phyloP scores from a whole-genome alignment of 2,888 invertebrate species.

The Agrenia bidenticulata region DNA sequence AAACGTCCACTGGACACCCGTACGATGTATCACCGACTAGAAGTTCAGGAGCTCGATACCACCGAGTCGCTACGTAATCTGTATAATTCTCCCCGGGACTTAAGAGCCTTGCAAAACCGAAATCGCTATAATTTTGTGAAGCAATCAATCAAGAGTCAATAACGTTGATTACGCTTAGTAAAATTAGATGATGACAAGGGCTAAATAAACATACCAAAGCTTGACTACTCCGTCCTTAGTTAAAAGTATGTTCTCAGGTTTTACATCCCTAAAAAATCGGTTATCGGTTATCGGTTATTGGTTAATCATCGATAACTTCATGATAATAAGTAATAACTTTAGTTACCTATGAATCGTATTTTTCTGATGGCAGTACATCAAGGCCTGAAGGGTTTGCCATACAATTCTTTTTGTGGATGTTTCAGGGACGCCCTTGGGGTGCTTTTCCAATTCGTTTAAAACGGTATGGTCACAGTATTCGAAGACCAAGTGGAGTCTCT shows the following conservation, averaged over 20 bases:
- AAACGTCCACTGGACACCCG: slow-evolving; percentile 91
- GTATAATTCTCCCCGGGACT: slow-evolving; percentile 97
- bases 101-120: slow-evolving; percentile 96
- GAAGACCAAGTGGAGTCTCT: slow-evolving; percentile 95
- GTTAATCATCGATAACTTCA: not conserved
- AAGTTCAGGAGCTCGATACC: slow-evolving; percentile 91
- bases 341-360: slow-evolving; percentile 73
- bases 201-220: slow-evolving; percentile 62
- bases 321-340: not conserved
- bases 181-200: no score
- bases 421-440: slow-evolving; percentile 86
- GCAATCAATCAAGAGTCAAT: no score
- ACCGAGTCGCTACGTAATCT: slow-evolving; percentile 92
- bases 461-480: slow-evolving; percentile 98
- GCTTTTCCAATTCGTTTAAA: slow-evolving; percentile 90
- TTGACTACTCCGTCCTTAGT: slow-evolving; percentile 92
- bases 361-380: slow-evolving; percentile 95
- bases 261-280: no score
- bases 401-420: slow-evolving; percentile 85
- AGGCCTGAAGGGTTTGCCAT: slow-evolving; percentile 92
- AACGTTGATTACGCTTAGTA: no score
- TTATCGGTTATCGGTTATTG: slow-evolving; percentile 61
- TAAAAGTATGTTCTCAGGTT: slow-evolving; percentile 96
- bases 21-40: slow-evolving; percentile 95
- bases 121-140: slow-evolving; percentile 67